These are phyloP conservation scores for Chascanopsetta lugubris DNA, from an alignment of 2,113 vertebrate genomes.

Conservation along the genomic window DNA sequence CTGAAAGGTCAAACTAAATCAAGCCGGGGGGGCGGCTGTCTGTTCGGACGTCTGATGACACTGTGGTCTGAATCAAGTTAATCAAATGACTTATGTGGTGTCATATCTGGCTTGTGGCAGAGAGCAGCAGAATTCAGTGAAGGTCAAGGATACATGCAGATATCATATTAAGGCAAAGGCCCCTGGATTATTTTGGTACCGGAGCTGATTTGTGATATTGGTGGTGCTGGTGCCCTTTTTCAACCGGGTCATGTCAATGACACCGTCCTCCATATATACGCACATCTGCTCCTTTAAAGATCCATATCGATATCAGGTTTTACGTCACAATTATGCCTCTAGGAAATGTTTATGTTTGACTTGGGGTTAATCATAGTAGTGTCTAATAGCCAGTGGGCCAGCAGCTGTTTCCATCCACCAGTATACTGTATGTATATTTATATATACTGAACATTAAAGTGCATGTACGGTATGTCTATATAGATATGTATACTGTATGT, in stretches of 20 bases:
- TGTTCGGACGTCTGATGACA: constrained; percentile 51
- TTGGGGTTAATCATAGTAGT: constrained; percentile 3
- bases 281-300: constrained; percentile 8
- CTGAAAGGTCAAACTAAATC: constrained; percentile 73
- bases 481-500: too few species aligned
- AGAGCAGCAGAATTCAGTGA: constrained; percentile 40
- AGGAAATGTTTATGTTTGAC: constrained; percentile 4
- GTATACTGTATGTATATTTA: neutral
- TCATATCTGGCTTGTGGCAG: constrained; percentile 60
- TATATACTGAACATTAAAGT: neutral
- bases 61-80: constrained; percentile 65
- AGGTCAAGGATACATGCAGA: constrained; percentile 42
- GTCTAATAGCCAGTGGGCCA: neutral
- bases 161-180: constrained; percentile 63
- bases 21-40: constrained; percentile 28
- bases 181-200: constrained; percentile 45
- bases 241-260: constrained; percentile 57
- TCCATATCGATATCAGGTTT: constrained; percentile 33
- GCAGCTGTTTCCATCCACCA: neutral
- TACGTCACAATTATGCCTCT: constrained; percentile 31
- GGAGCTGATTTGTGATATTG: constrained; percentile 46
- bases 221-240: constrained; percentile 33
- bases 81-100: constrained; percentile 56
- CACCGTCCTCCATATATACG: constrained; percentile 11
- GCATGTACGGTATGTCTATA: neutral